Base-by-base conservation (phyloP, 2,888 invertebrate species). In the Dione vanillae region DNA sequence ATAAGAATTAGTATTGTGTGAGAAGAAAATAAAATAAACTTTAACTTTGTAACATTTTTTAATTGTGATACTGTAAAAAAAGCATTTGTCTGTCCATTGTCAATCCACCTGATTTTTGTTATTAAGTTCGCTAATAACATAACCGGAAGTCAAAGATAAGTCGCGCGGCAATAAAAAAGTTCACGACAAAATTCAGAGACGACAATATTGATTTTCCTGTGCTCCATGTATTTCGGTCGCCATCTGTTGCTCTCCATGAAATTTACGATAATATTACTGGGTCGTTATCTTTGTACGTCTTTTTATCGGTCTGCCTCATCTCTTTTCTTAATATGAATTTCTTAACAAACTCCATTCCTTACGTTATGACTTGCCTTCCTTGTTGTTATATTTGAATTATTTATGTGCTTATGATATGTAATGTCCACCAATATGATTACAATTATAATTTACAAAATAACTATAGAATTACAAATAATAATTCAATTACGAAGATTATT, bases 231-330 rank as follows among this genome's bases (percentile, higher is more conserved):
- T 91, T 89, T 88, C 87, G 85, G 87, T 86, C 89, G 86, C 91
- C 92, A 92, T 92, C 92, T 92, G 92, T 92, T 92, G 92, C 92
- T 91, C 86, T 87, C 86, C 88, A 91, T 91, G 90, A 91, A 92
- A 88, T 91, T 92, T 90, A 92, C 89, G 92, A 86, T 86, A 83
- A 83, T 85, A 91, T 92, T 91, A 92, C 90, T 82, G 82, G 85
- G 87, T 88, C 90, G 89, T 91, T 91, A 92, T 90, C 91, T 90
- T 90, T 88, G 87, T 90, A 89, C 87, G 89, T 90, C 87, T 84
- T 90, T 92, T 91, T 91, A 91, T 91, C 83, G 52, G 83, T 78
- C n/a, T 79, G 76, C 79, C 80, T 78, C 80, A 81, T 82, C 85
- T 82, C 83, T 85, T 85, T 82, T 78, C 80, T 81, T 81, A 82